phyloP scores from a whole-genome alignment of 2,113 vertebrate species.

The Megaptera novaeangliae region DNA sequence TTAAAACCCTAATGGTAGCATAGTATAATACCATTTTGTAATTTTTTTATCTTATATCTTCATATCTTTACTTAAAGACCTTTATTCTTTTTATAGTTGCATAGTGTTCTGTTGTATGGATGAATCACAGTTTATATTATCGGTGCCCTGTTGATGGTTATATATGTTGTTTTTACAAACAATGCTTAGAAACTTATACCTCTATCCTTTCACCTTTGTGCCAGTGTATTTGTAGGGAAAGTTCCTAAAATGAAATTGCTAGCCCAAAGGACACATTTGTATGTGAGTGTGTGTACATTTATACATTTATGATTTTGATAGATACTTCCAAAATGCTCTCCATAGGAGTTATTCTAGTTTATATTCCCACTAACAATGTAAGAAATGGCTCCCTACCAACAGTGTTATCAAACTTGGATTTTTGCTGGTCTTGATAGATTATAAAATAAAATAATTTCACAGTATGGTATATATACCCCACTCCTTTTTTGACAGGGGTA shows the following conservation, averaged over 20 bases:
- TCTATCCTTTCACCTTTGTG: not conserved
- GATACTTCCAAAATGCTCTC: not conserved
- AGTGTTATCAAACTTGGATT: not conserved
- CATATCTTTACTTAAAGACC: not conserved
- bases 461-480: not conserved
- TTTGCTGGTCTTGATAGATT: not conserved
- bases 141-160: not conserved
- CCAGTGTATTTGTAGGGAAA: not conserved
- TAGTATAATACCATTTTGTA: not conserved
- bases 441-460: not conserved
- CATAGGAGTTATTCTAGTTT: not conserved
- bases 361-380: not conserved
- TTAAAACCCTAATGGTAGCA: not conserved
- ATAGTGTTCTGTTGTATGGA: not conserved
- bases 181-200: not conserved
- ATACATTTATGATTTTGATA: not conserved
- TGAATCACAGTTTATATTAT: not conserved
- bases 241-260: not conserved
- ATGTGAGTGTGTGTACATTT: not conserved
- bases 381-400: not conserved
- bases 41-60: not conserved
- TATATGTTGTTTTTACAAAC: not conserved
- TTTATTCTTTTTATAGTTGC: not conserved
- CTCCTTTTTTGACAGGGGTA: not conserved
- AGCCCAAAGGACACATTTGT: not conserved